These are phyloP conservation scores for Paedocypris micromegethes DNA, from an alignment of 2,797 vertebrate species.

Conservation along the genomic window DNA sequence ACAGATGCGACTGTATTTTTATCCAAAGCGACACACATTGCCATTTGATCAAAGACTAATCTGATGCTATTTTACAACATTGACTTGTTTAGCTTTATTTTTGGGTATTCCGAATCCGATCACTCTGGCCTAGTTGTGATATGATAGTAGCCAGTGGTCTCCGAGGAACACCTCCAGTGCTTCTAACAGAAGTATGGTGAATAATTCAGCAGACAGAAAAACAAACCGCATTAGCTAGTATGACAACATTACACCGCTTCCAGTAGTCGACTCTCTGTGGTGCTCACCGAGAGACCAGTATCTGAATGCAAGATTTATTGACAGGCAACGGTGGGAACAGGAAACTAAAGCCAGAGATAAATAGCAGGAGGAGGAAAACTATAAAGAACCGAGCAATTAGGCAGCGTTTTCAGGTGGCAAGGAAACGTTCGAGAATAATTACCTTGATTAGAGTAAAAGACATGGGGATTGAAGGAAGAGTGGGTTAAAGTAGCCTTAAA, in stretches of 20 bases:
- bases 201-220: slow-evolving; percentile 29
- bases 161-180: slow-evolving; percentile 9
- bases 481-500: slow-evolving; percentile 9
- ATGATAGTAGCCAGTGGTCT: slow-evolving; percentile 14
- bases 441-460: slow-evolving; percentile 9
- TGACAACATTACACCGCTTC: slow-evolving; percentile 21
- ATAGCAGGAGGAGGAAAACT: slow-evolving; percentile 34
- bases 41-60: too few species aligned
- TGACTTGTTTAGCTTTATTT: slow-evolving; percentile 10
- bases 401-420: slow-evolving; percentile 42
- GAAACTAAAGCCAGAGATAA: slow-evolving; percentile 38
- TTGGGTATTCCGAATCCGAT: slow-evolving; percentile 14
- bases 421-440: slow-evolving; percentile 41
- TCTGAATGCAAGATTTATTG: slow-evolving; percentile 35
- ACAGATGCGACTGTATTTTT: too few species aligned
- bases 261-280: slow-evolving; percentile 6
- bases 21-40: too few species aligned
- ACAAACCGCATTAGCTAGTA: slow-evolving; percentile 27
- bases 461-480: neutral
- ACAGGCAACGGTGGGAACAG: slow-evolving; percentile 28
- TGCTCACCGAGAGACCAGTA: slow-evolving; percentile 23
- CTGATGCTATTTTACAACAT: neutral
- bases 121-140: slow-evolving; percentile 17
- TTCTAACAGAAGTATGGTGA: slow-evolving; percentile 23
- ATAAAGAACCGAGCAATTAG: slow-evolving; percentile 40